Conservation (phyloP, 2,113 vertebrate genomes). For the Marmota monax region DNA sequence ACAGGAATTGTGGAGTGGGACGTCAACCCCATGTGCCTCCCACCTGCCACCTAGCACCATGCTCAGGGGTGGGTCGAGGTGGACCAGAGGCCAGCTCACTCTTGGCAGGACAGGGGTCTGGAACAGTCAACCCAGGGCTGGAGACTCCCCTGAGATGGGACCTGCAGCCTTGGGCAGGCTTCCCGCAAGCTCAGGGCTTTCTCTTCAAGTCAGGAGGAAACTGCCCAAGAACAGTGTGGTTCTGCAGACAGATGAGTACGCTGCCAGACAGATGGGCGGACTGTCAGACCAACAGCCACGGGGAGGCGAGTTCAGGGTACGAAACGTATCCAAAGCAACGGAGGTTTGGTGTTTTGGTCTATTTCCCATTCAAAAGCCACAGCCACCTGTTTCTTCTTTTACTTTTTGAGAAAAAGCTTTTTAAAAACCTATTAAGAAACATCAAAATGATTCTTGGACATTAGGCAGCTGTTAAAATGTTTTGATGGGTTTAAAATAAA, state of each 20-base stretch:
- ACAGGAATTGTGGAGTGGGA: accelerated
- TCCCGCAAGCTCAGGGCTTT: not conserved
- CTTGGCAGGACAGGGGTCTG: not conserved
- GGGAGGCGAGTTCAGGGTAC: not conserved
- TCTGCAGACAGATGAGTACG: constrained; percentile 1
- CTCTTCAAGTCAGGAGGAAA: not conserved
- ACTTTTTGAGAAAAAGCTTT: constrained; percentile 36
- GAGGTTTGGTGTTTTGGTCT: constrained; percentile 14
- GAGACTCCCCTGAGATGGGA: not conserved
- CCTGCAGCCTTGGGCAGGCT: not conserved
- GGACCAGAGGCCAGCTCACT: not conserved
- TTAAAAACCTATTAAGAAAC: constrained; percentile 40
- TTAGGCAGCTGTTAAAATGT: constrained; percentile 76
- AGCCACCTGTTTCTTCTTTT: constrained; percentile 54
- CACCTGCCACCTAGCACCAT: not conserved
- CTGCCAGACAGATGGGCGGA: not conserved
- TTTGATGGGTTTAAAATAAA: constrained; percentile 74
- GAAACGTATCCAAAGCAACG: not conserved
- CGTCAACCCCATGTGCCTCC: accelerated
- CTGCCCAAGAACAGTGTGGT: not conserved
- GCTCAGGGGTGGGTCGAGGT: not conserved
- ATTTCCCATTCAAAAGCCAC: constrained; percentile 27
- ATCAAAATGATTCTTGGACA: constrained; percentile 69
- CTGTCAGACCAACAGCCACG: not conserved
- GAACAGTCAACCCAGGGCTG: accelerated